Evolutionary conservation across 2,888 invertebrate species (phyloP).

Genomic region (Acrobasis consociella): DNA sequence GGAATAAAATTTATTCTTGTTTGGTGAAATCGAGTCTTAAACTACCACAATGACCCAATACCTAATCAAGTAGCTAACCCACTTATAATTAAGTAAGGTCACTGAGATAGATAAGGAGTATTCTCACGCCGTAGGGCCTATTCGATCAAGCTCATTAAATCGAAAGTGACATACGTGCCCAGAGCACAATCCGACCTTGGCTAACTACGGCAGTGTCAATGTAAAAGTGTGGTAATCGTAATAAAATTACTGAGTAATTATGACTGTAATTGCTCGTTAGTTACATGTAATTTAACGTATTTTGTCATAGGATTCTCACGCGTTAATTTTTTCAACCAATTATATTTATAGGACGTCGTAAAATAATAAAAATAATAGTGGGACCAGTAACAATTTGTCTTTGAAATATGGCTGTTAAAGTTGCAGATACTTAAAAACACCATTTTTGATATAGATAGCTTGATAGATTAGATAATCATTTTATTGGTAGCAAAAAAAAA

Average conservation of each 20-base stretch:
- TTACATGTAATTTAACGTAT: conserved; percentile 12
- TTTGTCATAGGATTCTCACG: background rate
- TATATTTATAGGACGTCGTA: no score
- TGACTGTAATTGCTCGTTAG: conserved; percentile 31
- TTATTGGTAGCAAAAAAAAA: no score
- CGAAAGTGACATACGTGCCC: conserved; percentile 48
- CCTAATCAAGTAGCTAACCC: background rate
- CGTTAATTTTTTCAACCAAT: background rate
- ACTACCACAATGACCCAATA: no score
- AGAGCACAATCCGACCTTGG: conserved; percentile 60
- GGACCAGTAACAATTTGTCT: no score
- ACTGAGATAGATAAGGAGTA: background rate
- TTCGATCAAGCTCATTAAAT: conserved; percentile 42
- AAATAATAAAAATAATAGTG: no score
- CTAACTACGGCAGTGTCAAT: conserved; percentile 51
- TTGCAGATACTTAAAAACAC: no score
- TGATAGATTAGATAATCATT: no score
- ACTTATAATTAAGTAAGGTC: conserved; percentile 10
- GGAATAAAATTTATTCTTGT: no score
- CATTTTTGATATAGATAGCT: no score
- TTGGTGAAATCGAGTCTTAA: no score
- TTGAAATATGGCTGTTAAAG: no score
- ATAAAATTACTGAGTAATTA: conserved; percentile 33
- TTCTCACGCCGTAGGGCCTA: conserved; percentile 7
- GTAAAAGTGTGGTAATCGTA: conserved; percentile 44